These are phyloP conservation scores for Odiellus spinosus DNA, from an alignment of 2,888 invertebrate species.

Conservation along the genomic window DNA sequence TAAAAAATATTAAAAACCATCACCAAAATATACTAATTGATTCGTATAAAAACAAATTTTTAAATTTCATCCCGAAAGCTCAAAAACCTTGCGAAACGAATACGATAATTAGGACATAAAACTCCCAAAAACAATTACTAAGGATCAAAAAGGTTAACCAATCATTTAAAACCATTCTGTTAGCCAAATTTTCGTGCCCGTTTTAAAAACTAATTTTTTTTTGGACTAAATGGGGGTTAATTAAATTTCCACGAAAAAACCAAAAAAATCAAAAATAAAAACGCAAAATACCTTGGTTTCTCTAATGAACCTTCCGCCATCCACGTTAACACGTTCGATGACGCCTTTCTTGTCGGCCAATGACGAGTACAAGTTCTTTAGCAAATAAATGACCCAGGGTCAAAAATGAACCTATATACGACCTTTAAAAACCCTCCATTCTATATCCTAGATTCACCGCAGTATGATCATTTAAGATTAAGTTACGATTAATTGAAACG, in stretches of 20 bases:
- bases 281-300: conserved; percentile 82
- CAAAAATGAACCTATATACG: no score
- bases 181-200: neutral
- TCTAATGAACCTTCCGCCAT: conserved; percentile 85
- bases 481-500: neutral
- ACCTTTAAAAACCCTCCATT: no score
- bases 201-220: neutral
- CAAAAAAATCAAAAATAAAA: neutral
- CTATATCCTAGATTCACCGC: no score
- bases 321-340: conserved; percentile 87
- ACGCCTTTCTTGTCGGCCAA: conserved; percentile 83
- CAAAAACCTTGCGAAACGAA: no score
- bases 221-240: conserved; percentile 2
- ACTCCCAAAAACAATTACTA: no score
- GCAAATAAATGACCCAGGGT: no score
- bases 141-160: no score
- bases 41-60: no score
- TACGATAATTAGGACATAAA: no score
- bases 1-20: neutral
- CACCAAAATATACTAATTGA: no score
- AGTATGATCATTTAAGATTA: neutral
- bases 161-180: neutral
- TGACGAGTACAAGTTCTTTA: conserved; percentile 46
- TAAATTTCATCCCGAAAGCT: no score
- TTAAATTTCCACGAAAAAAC: neutral